Conservation (phyloP, 1,140 invertebrate genomes). For the Brachionus calyciflorus region DNA sequence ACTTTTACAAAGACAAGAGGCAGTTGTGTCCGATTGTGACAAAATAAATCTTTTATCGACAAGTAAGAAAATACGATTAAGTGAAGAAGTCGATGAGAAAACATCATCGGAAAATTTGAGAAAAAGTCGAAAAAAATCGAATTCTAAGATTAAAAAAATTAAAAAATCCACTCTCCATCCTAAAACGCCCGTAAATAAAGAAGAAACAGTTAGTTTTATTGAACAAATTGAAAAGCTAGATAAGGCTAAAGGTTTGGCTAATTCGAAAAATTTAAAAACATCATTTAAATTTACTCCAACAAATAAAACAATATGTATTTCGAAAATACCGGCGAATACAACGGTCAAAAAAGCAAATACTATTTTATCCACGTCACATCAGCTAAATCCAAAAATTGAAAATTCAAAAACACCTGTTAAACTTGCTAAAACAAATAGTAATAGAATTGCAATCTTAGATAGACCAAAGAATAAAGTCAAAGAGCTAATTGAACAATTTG, state of each 20-base stretch:
- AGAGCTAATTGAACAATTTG: neutral
- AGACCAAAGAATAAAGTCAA: slow-evolving; percentile 27
- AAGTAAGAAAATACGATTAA: neutral
- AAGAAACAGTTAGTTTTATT: neutral
- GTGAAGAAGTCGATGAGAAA: neutral
- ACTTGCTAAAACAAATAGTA: neutral
- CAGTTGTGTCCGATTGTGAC: neutral
- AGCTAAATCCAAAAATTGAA: neutral
- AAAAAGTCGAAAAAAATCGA: slow-evolving; percentile 26
- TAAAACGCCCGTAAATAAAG: neutral
- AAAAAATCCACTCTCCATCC: neutral
- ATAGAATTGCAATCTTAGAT: neutral
- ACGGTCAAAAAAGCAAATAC: slow-evolving; percentile 1
- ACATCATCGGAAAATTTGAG: neutral
- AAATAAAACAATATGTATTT: slow-evolving; percentile 19
- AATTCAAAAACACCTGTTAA: neutral
- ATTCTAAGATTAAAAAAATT: neutral
- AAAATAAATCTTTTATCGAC: neutral
- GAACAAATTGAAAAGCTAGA: slow-evolving; percentile 19
- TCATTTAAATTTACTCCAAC: slow-evolving; percentile 29
- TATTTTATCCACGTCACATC: neutral
- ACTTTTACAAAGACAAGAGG: neutral
- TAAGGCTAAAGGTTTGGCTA: neutral
- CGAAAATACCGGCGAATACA: neutral
- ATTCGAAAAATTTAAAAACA: slow-evolving; percentile 4